Conservation (phyloP, 2,113 vertebrate species). For the Albula glossodonta region DNA sequence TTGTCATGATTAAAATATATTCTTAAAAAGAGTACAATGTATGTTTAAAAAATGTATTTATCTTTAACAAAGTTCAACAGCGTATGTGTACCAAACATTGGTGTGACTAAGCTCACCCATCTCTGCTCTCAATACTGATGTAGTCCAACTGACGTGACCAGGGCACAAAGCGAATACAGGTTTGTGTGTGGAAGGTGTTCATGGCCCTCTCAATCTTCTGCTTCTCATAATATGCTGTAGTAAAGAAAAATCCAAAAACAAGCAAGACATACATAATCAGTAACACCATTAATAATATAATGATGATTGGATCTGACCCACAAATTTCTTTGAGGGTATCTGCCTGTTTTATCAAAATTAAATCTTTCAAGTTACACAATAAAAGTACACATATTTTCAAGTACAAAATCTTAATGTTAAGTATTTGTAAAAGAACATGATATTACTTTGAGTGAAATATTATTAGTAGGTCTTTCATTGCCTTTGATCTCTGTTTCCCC, state of each 20-base stretch:
- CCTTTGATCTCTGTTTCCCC: no score
- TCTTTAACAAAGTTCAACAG: no score
- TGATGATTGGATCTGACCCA: neutral
- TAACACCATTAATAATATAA: neutral
- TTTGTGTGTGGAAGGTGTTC: constrained; percentile 31
- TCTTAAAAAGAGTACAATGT: no score
- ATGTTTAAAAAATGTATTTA: neutral
- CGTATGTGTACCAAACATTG: neutral
- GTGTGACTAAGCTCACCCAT: constrained; percentile 31
- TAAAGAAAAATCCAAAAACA: neutral
- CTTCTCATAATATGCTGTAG: constrained; percentile 32
- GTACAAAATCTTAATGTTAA: neutral
- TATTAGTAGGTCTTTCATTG: no score
- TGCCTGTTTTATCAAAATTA: no score
- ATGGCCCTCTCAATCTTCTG: constrained; percentile 39
- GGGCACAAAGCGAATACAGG: constrained; percentile 45
- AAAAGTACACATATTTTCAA: no score
- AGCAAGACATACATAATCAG: neutral
- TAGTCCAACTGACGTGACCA: constrained; percentile 36
- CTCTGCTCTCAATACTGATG: constrained; percentile 42
- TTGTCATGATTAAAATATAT: no score
- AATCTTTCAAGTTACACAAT: no score
- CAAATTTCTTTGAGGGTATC: no score
- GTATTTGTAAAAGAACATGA: no score
- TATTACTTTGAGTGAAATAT: no score